Conservation (phyloP, 2,797 vertebrate genomes). For the Gymnocypris eckloni region DNA sequence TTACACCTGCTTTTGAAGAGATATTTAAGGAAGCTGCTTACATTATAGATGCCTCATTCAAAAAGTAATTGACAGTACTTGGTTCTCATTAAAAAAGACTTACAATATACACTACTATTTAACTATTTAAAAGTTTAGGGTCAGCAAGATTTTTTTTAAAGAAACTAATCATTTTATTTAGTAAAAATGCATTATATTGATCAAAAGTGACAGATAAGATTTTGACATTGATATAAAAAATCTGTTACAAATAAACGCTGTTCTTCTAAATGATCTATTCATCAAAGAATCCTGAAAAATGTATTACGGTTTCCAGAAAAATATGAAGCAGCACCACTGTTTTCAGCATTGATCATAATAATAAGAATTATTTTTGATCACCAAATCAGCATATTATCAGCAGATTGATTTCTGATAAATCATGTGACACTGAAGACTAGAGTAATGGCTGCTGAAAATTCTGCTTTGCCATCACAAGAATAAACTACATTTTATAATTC, state of each 20-base stretch:
- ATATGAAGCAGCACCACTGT: background rate
- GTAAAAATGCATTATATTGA: background rate
- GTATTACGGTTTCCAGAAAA: background rate
- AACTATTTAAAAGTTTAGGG: background rate
- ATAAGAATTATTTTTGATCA: background rate
- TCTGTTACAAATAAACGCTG: background rate
- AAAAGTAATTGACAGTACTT: background rate
- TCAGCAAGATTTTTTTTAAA: background rate
- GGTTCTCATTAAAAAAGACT: background rate
- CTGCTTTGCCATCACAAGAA: background rate
- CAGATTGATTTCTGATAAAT: background rate
- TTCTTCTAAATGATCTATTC: background rate
- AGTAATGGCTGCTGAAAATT: background rate
- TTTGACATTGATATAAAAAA: background rate
- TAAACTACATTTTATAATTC: background rate
- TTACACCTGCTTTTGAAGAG: conserved; percentile 6
- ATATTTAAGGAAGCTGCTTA: conserved; percentile 20
- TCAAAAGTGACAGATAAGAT: background rate
- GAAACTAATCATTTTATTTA: background rate
- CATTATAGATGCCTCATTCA: background rate
- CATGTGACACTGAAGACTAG: background rate
- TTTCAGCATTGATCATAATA: background rate
- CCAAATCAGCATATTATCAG: background rate
- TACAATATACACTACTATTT: background rate
- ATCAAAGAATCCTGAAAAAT: background rate